phyloP scores from a whole-genome alignment of 2,797 vertebrate genomes.

The Delichon dasypus region DNA sequence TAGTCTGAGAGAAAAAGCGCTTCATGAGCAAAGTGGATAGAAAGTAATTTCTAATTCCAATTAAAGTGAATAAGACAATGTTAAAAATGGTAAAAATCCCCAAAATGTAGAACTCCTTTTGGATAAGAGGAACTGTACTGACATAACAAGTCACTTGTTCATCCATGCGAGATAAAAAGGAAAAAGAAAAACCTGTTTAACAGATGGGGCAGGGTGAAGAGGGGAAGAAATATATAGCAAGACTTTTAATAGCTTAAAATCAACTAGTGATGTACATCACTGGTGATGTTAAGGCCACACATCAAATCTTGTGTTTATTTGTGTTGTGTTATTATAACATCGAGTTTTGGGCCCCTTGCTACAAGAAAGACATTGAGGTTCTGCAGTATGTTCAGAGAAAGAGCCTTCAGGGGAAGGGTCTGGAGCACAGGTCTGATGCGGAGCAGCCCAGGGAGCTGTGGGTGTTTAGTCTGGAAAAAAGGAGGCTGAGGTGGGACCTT shows the following conservation, averaged over 20 bases:
- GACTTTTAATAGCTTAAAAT: background rate
- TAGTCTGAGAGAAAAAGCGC: slow-evolving; percentile 26
- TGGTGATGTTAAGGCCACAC: background rate
- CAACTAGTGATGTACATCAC: background rate
- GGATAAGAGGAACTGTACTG: background rate
- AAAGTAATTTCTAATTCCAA: background rate
- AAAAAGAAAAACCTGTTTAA: background rate
- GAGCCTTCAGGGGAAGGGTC: background rate
- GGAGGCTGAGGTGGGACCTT: background rate
- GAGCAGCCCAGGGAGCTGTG: background rate
- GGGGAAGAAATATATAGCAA: background rate
- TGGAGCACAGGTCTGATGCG: background rate
- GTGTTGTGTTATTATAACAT: too few species aligned
- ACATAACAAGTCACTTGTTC: background rate
- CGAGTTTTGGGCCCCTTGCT: background rate
- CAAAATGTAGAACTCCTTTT: background rate
- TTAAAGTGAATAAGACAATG: background rate
- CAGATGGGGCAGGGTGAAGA: background rate
- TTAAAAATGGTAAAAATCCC: slow-evolving; percentile 5
- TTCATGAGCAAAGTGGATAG: background rate
- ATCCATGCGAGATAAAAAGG: background rate
- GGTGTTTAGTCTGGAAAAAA: background rate
- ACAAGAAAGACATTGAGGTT: background rate
- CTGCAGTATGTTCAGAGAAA: background rate
- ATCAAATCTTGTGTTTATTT: background rate